These are phyloP conservation scores for Bellardia bayeri DNA, from an alignment of 2,888 invertebrate genomes.

Conservation along the genomic window DNA sequence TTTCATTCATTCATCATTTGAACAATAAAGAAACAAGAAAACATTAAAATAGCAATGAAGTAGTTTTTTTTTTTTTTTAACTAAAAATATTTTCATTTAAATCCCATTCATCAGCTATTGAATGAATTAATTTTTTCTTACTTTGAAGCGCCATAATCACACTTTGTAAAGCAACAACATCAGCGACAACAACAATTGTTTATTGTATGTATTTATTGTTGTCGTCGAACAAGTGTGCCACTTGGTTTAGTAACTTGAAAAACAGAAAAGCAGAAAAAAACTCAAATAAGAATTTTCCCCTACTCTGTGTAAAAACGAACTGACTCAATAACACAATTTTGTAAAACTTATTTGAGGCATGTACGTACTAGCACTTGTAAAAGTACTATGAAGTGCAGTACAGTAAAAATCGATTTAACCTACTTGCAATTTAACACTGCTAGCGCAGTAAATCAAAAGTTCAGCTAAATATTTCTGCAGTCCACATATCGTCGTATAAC, in stretches of 20 bases:
- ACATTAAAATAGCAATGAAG: slow-evolving; percentile 22
- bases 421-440: neutral
- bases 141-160: slow-evolving; percentile 71
- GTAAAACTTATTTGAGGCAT: slow-evolving; percentile 7
- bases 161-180: slow-evolving; percentile 51
- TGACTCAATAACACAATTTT: slow-evolving; percentile 62
- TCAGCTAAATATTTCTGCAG: neutral
- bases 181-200: slow-evolving; percentile 11
- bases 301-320: slow-evolving; percentile 16
- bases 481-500: neutral
- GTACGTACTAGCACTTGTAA: neutral
- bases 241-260: slow-evolving; percentile 32
- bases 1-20: slow-evolving; percentile 68
- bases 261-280: slow-evolving; percentile 21
- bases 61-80: slow-evolving; percentile 22
- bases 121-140: slow-evolving; percentile 71
- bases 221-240: slow-evolving; percentile 69
- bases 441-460: neutral
- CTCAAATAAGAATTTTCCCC: slow-evolving; percentile 2
- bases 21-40: slow-evolving; percentile 17
- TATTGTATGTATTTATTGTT: slow-evolving; percentile 9
- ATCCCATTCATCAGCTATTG: slow-evolving; percentile 73
- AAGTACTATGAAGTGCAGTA: neutral
- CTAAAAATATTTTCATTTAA: slow-evolving; percentile 35
- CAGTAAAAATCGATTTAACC: slow-evolving; percentile 1